Percentiles rank a stretch among this genome's conserved stretches.
Evolutionary conservation across 2,888 invertebrate species (phyloP).

Genomic region (Sericinus montela): DNA sequence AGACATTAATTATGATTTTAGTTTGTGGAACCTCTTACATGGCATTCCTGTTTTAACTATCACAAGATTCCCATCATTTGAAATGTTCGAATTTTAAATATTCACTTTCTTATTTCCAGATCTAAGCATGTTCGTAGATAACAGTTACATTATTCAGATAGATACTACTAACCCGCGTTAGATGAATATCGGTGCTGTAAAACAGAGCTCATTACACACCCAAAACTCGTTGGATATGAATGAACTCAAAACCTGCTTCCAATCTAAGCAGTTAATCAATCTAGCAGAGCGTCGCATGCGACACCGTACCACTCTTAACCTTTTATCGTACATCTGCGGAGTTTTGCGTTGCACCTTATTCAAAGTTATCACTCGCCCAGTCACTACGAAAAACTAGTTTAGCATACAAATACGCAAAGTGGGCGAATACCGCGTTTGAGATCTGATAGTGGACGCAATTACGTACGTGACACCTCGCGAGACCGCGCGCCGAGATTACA

Average conservation of each 20-base stretch:
- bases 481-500: conserved; percentile 36
- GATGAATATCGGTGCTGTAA: conserved; percentile 3
- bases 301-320: conserved; percentile 39
- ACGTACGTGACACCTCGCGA: conserved; percentile 71
- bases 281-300: conserved; percentile 37
- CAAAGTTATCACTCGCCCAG: conserved; percentile 25
- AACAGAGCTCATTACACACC: conserved; percentile 31
- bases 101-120: conserved; percentile 3
- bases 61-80: neutral
- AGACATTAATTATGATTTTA: neutral
- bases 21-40: neutral
- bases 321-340: conserved; percentile 49
- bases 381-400: conserved; percentile 52
- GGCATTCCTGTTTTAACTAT: neutral
- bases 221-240: conserved; percentile 46
- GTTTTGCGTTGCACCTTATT: conserved; percentile 43
- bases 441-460: conserved; percentile 65
- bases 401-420: conserved; percentile 62
- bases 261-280: conserved; percentile 57
- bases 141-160: neutral
- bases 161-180: neutral
- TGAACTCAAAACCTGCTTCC: conserved; percentile 38
- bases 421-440: conserved; percentile 49
- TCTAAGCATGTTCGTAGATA: neutral
- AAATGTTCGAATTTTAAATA: neutral